A percentile compares a stretch with the other conserved stretches of the same genome.
Evolutionary conservation across 2,888 invertebrate genomes (phyloP).

Genomic region (Erynnis tages): DNA sequence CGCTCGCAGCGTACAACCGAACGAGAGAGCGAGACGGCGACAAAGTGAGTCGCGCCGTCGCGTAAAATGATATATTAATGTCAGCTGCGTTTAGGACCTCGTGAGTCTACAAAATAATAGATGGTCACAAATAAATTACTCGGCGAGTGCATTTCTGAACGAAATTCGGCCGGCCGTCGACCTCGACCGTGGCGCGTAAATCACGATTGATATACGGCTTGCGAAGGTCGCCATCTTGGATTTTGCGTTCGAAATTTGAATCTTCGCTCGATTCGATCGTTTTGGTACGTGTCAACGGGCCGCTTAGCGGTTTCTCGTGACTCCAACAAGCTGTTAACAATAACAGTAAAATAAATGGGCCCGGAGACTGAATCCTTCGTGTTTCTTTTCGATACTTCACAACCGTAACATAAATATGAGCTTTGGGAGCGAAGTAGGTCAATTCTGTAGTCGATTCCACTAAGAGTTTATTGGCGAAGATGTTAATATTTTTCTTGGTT

Average conservation of each 20-base stretch:
- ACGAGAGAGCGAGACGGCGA: conserved; percentile 49
- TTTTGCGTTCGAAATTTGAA: conserved; percentile 76
- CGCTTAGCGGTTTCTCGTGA: conserved; percentile 39
- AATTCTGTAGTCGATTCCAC: not conserved
- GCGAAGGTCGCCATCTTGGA: conserved; percentile 79
- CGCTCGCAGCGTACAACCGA: conserved; percentile 33
- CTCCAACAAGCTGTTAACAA: conserved; percentile 37
- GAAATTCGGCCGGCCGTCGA: conserved; percentile 79
- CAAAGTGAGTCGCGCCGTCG: conserved; percentile 58
- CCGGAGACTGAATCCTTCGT: conserved; percentile 26
- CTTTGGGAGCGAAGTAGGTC: conserved; percentile 20
- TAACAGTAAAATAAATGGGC: conserved; percentile 39
- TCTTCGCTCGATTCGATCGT: conserved; percentile 65
- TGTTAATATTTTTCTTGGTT: too few species aligned
- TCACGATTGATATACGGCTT: conserved; percentile 76
- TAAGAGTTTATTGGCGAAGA: conserved; percentile 5
- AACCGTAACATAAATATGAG: conserved; percentile 23
- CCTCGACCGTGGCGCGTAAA: conserved; percentile 77
- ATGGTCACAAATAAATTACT: conserved; percentile 81
- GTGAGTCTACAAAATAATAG: conserved; percentile 81
- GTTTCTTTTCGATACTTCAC: conserved; percentile 25
- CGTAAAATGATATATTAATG: conserved; percentile 81
- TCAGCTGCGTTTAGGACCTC: conserved; percentile 82
- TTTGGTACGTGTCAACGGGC: conserved; percentile 51
- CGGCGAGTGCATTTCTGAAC: conserved; percentile 77